Evolutionary conservation across 2,113 vertebrate species (phyloP).

Genomic region (Pedetes capensis): DNA sequence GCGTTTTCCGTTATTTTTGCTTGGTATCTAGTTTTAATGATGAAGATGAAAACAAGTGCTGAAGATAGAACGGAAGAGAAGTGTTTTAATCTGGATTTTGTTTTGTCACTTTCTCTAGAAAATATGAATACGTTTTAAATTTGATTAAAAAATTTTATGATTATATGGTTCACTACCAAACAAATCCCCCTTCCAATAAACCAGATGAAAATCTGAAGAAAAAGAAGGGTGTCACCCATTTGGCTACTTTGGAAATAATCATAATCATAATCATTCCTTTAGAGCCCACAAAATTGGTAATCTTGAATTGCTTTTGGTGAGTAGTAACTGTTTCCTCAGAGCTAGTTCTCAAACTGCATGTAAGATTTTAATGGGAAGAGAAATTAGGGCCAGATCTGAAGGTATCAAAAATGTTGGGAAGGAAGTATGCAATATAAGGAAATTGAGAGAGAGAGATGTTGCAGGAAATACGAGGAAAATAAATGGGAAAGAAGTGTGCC

Average conservation of each 20-base stretch:
- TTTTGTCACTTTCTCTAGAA: constrained; percentile 26
- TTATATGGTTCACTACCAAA: not conserved
- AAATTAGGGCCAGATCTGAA: constrained; percentile 72
- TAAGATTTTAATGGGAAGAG: constrained; percentile 73
- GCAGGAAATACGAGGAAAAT: constrained; percentile 72
- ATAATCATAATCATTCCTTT: constrained; percentile 66
- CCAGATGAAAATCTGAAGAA: constrained; percentile 21
- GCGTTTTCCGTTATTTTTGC: constrained; percentile 50
- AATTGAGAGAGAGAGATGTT: constrained; percentile 74
- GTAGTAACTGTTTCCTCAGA: constrained; percentile 80
- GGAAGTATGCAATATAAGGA: constrained; percentile 34
- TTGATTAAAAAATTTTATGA: not conserved
- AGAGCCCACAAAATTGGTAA: constrained; percentile 59
- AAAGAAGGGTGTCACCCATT: not conserved
- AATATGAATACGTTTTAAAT: constrained; percentile 34
- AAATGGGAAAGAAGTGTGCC: constrained; percentile 56
- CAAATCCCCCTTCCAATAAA: not conserved
- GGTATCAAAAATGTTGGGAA: constrained; percentile 65
- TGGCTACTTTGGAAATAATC: not conserved
- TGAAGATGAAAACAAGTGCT: constrained; percentile 27
- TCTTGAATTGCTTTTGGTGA: constrained; percentile 33
- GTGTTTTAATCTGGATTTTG: not conserved
- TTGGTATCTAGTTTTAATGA: constrained; percentile 53
- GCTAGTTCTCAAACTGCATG: constrained; percentile 80
- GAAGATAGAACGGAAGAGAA: constrained; percentile 32